Evolutionary conservation across 2,113 vertebrate genomes (phyloP), one percentile per base, ranked within the genome.

Genomic region (Oxygymnocypris stewartii): DNA sequence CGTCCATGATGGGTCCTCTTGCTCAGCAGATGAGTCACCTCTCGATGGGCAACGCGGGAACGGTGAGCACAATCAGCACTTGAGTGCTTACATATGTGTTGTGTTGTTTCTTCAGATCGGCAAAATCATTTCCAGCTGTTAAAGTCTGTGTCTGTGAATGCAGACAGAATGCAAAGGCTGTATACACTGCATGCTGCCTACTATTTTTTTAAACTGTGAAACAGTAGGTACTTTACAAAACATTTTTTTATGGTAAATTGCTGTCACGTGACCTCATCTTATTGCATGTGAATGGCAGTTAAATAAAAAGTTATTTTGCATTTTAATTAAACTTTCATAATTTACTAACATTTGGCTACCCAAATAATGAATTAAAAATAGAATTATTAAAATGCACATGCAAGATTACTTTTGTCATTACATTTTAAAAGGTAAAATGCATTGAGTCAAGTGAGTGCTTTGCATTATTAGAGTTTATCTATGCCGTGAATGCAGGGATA

Each of bases 1-100:
- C 97, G 4, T 98, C 98, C 0, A 97, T 99, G 96, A 97, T 99
- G 91, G 94, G 93, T 89, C 98, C 98, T 49, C 93, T 99, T 90
- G 91, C 97, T 74, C 98, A 99, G 95, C 98, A 99, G 91, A 99
- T 99, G 97, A 96, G 96, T 96, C 98, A 99, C 87, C 96, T 99
- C 89, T 97, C 98, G 75, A 90, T 99, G 92, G 95, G 97, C 91
- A 97, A 94, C 92, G 95, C 97, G 91, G 96, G 97, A 96, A 94
- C 96, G 93, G 97, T 98, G 93, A 92, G 97, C 71, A 69, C 28
- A 23, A 2, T 23, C 18, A 42, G 10, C 69, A 73, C 37, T n/a
- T 35, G 31, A 18, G 14, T 7, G 4, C 71, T n/a, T 40, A 40
- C 69, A 40, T 0, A 37, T 31, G 16, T 69, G 67, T 10, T 37